Base-by-base conservation (phyloP, 2,797 vertebrate genomes). In the Gorsachius magnificus region DNA sequence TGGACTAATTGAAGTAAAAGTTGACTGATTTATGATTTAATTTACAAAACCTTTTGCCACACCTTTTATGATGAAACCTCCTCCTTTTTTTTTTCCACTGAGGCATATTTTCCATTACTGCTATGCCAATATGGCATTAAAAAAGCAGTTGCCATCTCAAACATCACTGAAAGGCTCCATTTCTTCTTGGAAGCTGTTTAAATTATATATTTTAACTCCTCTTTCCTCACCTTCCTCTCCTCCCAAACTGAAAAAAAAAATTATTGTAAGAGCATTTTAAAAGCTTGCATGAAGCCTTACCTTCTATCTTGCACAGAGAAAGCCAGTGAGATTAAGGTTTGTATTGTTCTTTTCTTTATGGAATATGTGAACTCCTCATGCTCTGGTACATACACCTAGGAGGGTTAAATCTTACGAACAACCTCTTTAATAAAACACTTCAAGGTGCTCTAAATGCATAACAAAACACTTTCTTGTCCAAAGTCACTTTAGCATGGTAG, bases 1-100 rank as follows among this genome's bases (percentile, higher is more conserved):
- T 93, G 70, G 68, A 70, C 63, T 97, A 98, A 97, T 97, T 97
- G 96, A 97, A 97, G 91, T 96, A 96, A 97, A 98, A 97, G 70
- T 90, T 95, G 95, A 97, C 76, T 94, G 95, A 97, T 98, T 97
- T 98, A 97, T 97, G 89, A 26, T 45, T 96, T 96, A 96, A 97
- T 97, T 98, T 98, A 96, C 92, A 97, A 97, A 98, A 96, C 36
- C 63, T 95, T 97, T 94, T 95, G 78, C 92, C 93, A 87, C 92
- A 96, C 91, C 83, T 97, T 97, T 95, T 96, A 96, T 43, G 76
- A 96, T 94, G 90, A 96, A 98, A 96, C 31, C 53, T 63, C n/a
- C 48, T 85, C 57, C 22, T 81, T n/a, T 60, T 78, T 66, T 68
- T 88, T 91, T 87, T 81, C 90, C 75, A 41, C 83, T 96, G 95